Conservation (phyloP, 2,113 vertebrate species). For the Sinocyclocheilus anophthalmus region DNA sequence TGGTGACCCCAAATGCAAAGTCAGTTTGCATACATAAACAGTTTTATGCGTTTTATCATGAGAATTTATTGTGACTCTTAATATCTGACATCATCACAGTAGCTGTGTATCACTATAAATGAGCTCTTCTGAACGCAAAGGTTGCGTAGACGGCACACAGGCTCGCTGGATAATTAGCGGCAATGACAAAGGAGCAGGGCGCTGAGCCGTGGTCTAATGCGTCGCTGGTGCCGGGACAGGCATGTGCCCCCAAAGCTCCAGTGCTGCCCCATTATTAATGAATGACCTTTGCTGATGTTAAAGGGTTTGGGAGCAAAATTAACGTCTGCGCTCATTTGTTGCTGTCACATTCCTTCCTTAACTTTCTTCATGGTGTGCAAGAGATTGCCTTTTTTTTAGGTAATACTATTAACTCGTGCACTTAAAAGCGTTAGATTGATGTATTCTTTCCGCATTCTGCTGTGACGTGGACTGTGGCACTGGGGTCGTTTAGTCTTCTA, state of each 20-base stretch:
- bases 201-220: slow-evolving; percentile 61
- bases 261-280: slow-evolving; percentile 64
- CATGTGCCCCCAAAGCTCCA: slow-evolving; percentile 57
- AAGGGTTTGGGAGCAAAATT: slow-evolving; percentile 62
- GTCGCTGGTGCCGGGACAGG: slow-evolving; percentile 56
- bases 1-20: slow-evolving; percentile 23
- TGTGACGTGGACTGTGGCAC: background rate
- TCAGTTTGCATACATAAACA: no score
- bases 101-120: slow-evolving; percentile 31
- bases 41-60: background rate
- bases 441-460: background rate
- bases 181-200: slow-evolving; percentile 59
- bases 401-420: slow-evolving; percentile 11
- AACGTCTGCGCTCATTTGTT: slow-evolving; percentile 64
- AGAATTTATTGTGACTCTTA: slow-evolving; percentile 10
- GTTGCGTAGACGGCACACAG: slow-evolving; percentile 14
- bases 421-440: slow-evolving; percentile 11
- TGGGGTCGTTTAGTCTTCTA: background rate
- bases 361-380: slow-evolving; percentile 25
- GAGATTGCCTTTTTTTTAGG: slow-evolving; percentile 17
- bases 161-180: slow-evolving; percentile 61
- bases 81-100: slow-evolving; percentile 18
- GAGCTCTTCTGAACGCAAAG: background rate
- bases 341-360: slow-evolving; percentile 53
- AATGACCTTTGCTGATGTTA: slow-evolving; percentile 66